phyloP scores from a whole-genome alignment of 2,113 vertebrate species.

The Pedetes capensis region DNA sequence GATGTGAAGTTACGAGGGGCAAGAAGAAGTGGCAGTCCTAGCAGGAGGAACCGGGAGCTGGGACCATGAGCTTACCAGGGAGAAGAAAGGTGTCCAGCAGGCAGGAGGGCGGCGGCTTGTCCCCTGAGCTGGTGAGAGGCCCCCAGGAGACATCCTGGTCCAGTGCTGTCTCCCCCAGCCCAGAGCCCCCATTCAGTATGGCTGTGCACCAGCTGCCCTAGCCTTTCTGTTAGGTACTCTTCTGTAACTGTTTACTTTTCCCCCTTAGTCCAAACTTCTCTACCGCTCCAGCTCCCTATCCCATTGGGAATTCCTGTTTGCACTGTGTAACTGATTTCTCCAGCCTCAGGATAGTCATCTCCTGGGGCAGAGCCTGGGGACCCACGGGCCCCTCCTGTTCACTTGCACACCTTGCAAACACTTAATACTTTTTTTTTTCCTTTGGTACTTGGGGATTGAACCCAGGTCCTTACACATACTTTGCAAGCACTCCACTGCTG shows the following conservation, averaged over 20 bases:
- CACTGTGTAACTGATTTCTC: background rate
- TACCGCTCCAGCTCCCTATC: accelerated
- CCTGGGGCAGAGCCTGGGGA: background rate
- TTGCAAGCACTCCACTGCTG: no score
- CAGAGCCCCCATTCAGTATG: no score
- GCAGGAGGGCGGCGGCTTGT: background rate
- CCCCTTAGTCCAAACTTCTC: background rate
- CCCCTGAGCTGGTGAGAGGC: background rate
- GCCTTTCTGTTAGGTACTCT: background rate
- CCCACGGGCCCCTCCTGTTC: background rate
- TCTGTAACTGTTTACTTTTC: background rate
- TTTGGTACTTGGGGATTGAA: no score
- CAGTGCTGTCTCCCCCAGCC: background rate
- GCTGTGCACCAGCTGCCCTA: background rate
- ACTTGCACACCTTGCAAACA: accelerated
- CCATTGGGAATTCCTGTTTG: background rate
- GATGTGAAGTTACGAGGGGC: background rate
- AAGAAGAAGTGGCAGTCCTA: background rate
- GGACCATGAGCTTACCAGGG: background rate
- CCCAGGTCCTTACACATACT: no score
- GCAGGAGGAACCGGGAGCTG: background rate
- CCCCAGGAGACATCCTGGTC: background rate
- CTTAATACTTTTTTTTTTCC: accelerated
- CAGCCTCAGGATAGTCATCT: accelerated
- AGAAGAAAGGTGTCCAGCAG: background rate